Evolutionary conservation across 2,888 invertebrate species (phyloP), one percentile per base, ranked within the genome.

Genomic region (Galerucella pusilla): DNA sequence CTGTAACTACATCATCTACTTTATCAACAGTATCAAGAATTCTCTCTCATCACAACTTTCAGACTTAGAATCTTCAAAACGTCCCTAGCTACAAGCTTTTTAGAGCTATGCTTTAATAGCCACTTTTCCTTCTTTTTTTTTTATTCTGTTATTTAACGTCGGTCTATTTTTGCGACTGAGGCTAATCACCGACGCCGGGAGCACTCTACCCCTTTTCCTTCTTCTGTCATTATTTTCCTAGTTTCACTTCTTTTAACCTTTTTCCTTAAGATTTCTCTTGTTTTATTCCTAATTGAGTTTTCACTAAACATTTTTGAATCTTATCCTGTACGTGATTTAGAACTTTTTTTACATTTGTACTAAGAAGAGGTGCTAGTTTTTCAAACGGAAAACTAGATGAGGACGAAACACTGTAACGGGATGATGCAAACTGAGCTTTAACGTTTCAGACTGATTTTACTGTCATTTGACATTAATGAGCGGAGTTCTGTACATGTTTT

Each of bases 51-150:
- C 28, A 28, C 4, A 72, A 72, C 72, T 72, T 67, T 72, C 72
- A 60, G 60, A 72, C 42, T 72, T 66, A 68, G 59, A 28, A 59
- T 60, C 68, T n/a, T n/a, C n/a, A n/a, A n/a, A n/a, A n/a, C n/a
- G n/a, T n/a, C n/a, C n/a, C n/a, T n/a, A n/a, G n/a, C n/a, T n/a
- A n/a, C n/a, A n/a, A n/a, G n/a, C n/a, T n/a, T n/a, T n/a, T n/a
- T n/a, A n/a, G n/a, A n/a, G n/a, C n/a, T 63, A n/a, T n/a, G n/a
- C n/a, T n/a, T n/a, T n/a, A n/a, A n/a, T n/a, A n/a, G n/a, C n/a
- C n/a, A n/a, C n/a, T n/a, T n/a, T n/a, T n/a, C n/a, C n/a, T n/a
- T n/a, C n/a, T n/a, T n/a, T n/a, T n/a, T n/a, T n/a, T n/a, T n/a
- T n/a, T n/a, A n/a, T n/a, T n/a, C n/a, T n/a, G n/a, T n/a, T n/a